phyloP scores from a whole-genome alignment of 2,797 vertebrate genomes.

The Poeciliopsis turneri region DNA sequence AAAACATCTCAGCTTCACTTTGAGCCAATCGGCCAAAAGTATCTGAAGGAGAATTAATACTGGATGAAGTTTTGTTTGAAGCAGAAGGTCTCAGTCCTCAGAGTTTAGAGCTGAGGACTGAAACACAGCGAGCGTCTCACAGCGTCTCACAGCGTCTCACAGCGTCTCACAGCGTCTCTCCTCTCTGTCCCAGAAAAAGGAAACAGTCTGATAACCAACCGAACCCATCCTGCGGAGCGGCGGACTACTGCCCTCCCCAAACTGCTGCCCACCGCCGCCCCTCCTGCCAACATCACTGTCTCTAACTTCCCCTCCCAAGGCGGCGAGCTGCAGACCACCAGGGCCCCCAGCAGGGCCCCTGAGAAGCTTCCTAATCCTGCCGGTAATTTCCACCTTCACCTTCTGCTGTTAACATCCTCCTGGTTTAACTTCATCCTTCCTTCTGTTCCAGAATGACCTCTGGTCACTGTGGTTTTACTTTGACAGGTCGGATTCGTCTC shows the following conservation, averaged over 20 bases:
- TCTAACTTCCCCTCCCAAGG: constrained; percentile 47
- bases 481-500: constrained; percentile 20
- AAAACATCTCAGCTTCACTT: neutral
- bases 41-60: neutral
- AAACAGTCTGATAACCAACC: constrained; percentile 68
- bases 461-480: constrained; percentile 2
- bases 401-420: neutral
- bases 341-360: constrained; percentile 58
- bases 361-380: constrained; percentile 65
- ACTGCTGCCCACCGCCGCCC: constrained; percentile 63
- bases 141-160: too few species aligned
- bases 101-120: neutral
- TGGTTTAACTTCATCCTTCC: neutral
- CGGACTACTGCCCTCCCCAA: constrained; percentile 48
- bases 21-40: neutral
- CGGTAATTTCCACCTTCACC: constrained; percentile 69
- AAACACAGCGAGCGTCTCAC: too few species aligned
- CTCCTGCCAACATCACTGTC: constrained; percentile 40
- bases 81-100: neutral
- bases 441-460: neutral
- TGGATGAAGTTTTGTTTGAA: neutral
- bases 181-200: constrained; percentile 68
- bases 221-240: constrained; percentile 41
- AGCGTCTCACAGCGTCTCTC: constrained; percentile 41
- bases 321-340: constrained; percentile 50